These are phyloP conservation scores for Protonemura montana DNA, from an alignment of 2,888 invertebrate species.

Conservation along the genomic window DNA sequence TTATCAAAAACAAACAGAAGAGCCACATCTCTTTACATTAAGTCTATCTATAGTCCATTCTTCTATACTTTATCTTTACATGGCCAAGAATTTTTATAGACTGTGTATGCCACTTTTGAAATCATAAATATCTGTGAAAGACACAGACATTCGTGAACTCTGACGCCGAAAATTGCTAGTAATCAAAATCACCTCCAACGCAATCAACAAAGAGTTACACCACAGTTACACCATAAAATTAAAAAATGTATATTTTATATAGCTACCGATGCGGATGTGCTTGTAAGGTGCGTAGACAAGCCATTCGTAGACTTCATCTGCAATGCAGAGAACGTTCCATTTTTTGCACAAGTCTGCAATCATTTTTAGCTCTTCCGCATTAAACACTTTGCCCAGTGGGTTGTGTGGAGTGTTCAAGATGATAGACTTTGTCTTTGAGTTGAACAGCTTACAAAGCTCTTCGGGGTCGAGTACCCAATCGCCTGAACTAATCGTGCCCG, in stretches of 20 bases:
- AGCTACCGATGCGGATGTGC: conserved; percentile 88
- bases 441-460: conserved; percentile 84
- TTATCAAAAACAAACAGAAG: too few relatives aligned
- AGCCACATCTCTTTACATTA: too few relatives aligned
- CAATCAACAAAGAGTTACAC: too few relatives aligned
- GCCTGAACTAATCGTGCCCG: conserved; percentile 69
- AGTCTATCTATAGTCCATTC: too few relatives aligned
- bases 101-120: too few relatives aligned
- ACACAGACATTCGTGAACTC: too few relatives aligned
- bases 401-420: conserved; percentile 98
- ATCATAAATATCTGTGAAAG: too few relatives aligned
- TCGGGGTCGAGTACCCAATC: conserved; percentile 89
- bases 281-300: conserved; percentile 83
- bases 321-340: conserved; percentile 88
- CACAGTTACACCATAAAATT: too few relatives aligned
- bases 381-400: conserved; percentile 92
- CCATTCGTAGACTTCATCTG: conserved; percentile 99
- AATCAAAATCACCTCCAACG: too few relatives aligned
- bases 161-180: too few relatives aligned
- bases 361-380: conserved; percentile 70
- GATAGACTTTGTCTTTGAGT: conserved; percentile 88
- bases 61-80: too few relatives aligned
- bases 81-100: too few relatives aligned
- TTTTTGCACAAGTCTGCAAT: conserved; percentile 92
- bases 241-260: background rate